phyloP scores from a whole-genome alignment of 2,113 vertebrate genomes.

The Alectura lathami region DNA sequence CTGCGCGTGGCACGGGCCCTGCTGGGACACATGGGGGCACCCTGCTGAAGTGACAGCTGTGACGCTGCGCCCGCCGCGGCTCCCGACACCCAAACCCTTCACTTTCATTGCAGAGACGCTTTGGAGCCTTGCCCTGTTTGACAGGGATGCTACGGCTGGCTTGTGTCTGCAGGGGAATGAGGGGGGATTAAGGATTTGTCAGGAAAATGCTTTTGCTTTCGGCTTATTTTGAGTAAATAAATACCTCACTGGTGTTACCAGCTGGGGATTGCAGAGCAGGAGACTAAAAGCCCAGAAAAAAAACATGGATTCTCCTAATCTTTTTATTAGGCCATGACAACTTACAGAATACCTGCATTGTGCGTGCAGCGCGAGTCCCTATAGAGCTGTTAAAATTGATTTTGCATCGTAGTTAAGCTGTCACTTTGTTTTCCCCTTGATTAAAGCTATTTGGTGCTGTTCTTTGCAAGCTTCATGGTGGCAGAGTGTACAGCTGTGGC shows the following conservation, averaged over 20 bases:
- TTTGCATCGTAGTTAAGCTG: not conserved
- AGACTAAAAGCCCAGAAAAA: not conserved
- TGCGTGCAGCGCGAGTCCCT: not conserved
- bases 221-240: not conserved
- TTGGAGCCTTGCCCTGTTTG: not conserved
- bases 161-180: not conserved
- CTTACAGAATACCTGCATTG: not conserved
- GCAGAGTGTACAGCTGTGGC: not conserved
- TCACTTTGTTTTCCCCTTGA: not conserved
- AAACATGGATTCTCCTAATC: not conserved
- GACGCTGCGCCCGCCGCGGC: accelerated
- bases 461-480: not conserved
- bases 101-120: not conserved
- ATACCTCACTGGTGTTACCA: not conserved
- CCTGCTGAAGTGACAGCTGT: not conserved
- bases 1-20: accelerated
- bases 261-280: not conserved
- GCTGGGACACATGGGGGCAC: not conserved
- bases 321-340: not conserved
- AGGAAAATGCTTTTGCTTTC: not conserved
- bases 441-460: not conserved
- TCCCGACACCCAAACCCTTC: not conserved
- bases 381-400: not conserved
- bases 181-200: not conserved
- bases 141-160: not conserved